These are phyloP conservation scores for Sipha flava DNA, from an alignment of 1,140 invertebrate genomes.

Conservation along the genomic window DNA sequence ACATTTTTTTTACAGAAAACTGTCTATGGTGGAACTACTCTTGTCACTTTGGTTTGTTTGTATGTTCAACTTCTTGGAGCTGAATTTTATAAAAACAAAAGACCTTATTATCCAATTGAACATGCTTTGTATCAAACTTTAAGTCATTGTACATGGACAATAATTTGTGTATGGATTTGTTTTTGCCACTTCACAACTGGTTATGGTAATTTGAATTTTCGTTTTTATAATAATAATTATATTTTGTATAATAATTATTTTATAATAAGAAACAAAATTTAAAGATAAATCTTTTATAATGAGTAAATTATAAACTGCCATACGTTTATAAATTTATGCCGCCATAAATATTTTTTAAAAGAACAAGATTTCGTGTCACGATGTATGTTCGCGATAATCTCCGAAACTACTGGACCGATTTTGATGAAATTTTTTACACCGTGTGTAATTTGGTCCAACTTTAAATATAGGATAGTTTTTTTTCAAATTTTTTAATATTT, in stretches of 20 bases:
- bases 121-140: neutral
- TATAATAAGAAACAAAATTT: no score
- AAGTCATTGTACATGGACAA: neutral
- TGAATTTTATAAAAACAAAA: neutral
- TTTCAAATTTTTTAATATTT: no score
- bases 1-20: neutral
- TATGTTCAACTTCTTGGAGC: neutral
- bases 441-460: no score
- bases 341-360: no score
- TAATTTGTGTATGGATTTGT: neutral
- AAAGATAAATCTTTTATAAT: neutral
- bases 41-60: neutral
- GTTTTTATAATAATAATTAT: neutral
- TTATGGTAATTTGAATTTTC: neutral
- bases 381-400: no score
- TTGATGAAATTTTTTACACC: no score
- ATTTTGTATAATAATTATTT: neutral
- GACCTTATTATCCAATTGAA: neutral
- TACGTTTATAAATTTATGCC: no score
- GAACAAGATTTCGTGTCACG: no score
- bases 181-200: neutral
- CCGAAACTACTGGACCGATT: no score
- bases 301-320: no score
- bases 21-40: neutral
- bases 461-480: no score